Base-by-base conservation (phyloP, 2,113 vertebrate species). In the Melanerpes aurifrons region DNA sequence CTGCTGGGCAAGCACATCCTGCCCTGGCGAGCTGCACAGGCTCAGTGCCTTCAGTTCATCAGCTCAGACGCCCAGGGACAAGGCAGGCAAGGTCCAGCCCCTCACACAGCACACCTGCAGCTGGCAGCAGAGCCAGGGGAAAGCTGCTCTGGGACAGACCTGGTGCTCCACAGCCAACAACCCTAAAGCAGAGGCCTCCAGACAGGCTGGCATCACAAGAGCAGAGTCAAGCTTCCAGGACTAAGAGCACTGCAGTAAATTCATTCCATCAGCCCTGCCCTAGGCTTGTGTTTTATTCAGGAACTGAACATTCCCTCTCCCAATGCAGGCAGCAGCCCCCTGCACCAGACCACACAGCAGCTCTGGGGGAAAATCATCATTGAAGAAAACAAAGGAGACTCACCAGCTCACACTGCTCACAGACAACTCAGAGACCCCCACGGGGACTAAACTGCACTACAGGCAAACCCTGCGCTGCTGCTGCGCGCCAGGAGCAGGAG, bases 261-360 rank as follows among this genome's bases (percentile, higher is more conserved):
- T 59, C 70, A 94, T 90, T 94, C 90, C 90, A 86, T 79, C 84
- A 80, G 62, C 94, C 95, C 96, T 96, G 96, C 91, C 95, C 96
- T 96, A 96, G 88, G 88, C 95, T 96, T 93, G 96, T 88, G 31
- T 96, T 96, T 97, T 96, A 97, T 96, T 97, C 90, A 94, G 95
- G 90, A 96, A 87, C 80, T 92, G 93, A 84, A 93, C 83, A 87
- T 67, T 80, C 79, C 69, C 76, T 83, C 95, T 91, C 84, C 95
- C 90, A 92, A 86, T 31, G 93, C 88, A 87, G 94, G 89, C 82
- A 77, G 91, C 50, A 82, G n/a, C 56, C 24, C 69, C 75, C 94
- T 92, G 73, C 47, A 93, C 84, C 95, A 86, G 86, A 91, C 82
- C 84, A 87, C 12, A 94, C 79, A 92, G 96, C 95, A 96, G 94